Evolutionary conservation across 64 coral and sea anemone genomes (phyloP).

Genomic region (Cladopsammia gracilis): DNA sequence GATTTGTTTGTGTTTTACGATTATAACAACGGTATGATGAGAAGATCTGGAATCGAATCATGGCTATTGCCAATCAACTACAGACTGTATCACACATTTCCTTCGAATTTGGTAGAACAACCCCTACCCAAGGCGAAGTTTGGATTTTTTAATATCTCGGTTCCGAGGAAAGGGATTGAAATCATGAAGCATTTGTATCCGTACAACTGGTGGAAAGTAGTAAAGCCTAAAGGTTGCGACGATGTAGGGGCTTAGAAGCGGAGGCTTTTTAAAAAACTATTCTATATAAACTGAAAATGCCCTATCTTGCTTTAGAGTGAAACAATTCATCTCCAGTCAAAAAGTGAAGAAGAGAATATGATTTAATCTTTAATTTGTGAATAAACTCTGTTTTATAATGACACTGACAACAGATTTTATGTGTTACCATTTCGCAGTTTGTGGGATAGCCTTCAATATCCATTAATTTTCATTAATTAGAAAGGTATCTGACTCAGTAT

Average conservation of each 20-base stretch:
- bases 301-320: too few relatives aligned
- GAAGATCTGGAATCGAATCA: conserved; percentile 62
- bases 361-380: too few relatives aligned
- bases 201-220: conserved; percentile 83
- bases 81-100: conserved; percentile 75
- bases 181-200: conserved; percentile 86
- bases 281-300: too few relatives aligned
- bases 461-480: too few relatives aligned
- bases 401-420: too few relatives aligned
- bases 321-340: too few relatives aligned
- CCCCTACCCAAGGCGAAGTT: conserved; percentile 72
- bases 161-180: conserved; percentile 73
- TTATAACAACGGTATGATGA: conserved; percentile 66
- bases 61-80: conserved; percentile 70
- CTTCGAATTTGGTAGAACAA: conserved; percentile 61
- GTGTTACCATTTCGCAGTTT: too few relatives aligned
- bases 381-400: too few relatives aligned
- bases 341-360: too few relatives aligned
- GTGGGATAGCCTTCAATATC: too few relatives aligned
- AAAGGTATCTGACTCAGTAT: too few relatives aligned
- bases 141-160: conserved; percentile 74
- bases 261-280: too few relatives aligned
- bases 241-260: neutral
- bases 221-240: neutral
- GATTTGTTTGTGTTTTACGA: conserved; percentile 81